Conservation (phyloP, 2,113 vertebrate genomes). For the Microtus ochrogaster region DNA sequence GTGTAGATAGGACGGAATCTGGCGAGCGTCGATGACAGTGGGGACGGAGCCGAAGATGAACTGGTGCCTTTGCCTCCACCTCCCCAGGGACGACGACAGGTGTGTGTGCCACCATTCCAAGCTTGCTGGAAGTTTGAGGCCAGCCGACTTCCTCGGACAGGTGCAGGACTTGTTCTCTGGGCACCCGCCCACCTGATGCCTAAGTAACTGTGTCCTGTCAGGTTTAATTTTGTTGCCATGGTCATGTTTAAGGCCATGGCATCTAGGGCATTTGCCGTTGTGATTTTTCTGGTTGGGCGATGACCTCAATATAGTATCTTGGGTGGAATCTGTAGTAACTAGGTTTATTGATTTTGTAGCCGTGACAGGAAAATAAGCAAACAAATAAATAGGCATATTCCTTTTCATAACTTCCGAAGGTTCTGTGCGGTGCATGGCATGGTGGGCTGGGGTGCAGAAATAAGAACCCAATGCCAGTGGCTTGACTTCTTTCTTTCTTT, state of each 20-base stretch:
- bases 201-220: neutral
- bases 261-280: neutral
- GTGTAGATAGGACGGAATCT: neutral
- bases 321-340: neutral
- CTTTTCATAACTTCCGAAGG: neutral
- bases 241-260: neutral
- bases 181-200: neutral
- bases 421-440: neutral
- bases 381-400: neutral
- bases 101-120: neutral
- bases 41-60: neutral
- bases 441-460: neutral
- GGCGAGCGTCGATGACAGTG: no score
- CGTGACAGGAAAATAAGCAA: neutral
- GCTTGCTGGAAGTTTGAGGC: neutral
- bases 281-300: neutral
- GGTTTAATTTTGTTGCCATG: neutral
- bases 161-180: neutral
- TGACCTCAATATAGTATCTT: neutral
- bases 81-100: neutral
- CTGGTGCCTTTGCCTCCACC: neutral
- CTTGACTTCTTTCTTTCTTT: neutral
- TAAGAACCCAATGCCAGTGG: neutral
- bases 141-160: neutral
- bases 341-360: neutral